Base-by-base conservation (phyloP, 2,113 vertebrate species). In the Psammodynastes pulverulentus region DNA sequence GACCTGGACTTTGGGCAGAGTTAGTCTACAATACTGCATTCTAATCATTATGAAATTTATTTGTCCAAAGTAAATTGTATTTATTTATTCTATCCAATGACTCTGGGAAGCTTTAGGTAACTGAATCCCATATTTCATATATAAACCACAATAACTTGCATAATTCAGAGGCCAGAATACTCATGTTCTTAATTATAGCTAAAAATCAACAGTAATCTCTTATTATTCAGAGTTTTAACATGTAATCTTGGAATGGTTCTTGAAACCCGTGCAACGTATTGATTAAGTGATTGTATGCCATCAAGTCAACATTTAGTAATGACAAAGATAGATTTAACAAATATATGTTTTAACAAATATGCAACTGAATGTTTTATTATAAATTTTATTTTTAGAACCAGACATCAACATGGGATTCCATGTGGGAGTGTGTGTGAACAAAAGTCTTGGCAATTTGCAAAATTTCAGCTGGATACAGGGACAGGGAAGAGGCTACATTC, bases 61-160 rank as follows among this genome's bases (percentile, higher is more conserved):
- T 56, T 56, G 48, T 49, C 9, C n/a, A n/a, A n/a, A n/a, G n/a
- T n/a, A n/a, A n/a, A n/a, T n/a, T n/a, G n/a, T n/a, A n/a, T n/a
- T n/a, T n/a, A n/a, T n/a, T n/a, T n/a, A n/a, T n/a, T n/a, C n/a
- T n/a, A 0, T 9, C 45, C 46, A 29, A 1, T 17, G 24, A 62
- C 5, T 29, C 52, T 29, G 21, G 19, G 45, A n/a, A 53, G 53
- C 84, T 21, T 34, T 48, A 72, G 26, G 26, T 89, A 54, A 84
- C 26, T 3, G 62, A 79, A 67, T 24, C 72, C 79, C 62, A 48
- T 10, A 84, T 84, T 84, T 54, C 51, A 48, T 21, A 24, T 84
- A 43, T 62, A 91, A 58, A 48, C 34, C 91, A 88, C 51, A 52
- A 24, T 67, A 91, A 91, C 87, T 91, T 23, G 34, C 85, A 91